Evolutionary conservation across 2,888 invertebrate species (phyloP), one percentile per base, ranked within the genome.

Genomic region (Eristalinus sepulchralis): DNA sequence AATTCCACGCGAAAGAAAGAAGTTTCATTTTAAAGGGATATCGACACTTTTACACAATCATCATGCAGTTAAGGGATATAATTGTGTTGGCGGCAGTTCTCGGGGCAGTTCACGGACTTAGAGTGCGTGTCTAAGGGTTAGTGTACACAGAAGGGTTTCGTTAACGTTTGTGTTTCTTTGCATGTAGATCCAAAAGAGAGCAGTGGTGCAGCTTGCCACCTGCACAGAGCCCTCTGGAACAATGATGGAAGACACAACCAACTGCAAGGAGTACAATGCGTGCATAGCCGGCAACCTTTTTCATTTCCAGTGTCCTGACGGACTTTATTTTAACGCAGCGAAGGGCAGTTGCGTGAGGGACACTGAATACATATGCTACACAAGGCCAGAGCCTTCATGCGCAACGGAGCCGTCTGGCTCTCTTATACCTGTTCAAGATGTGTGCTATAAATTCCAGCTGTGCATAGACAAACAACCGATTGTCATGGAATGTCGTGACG

Each of bases 371-470:
- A 24, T 53, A 20, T 83, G 82, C 20, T 11, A 60, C 34, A 2
- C 17, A 36, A n/a, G 63, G 36, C n/a, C 82, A 5, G 13, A 22
- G 4, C 60, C 53, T 39, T 27, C 34, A 8, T 86, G 86, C 17
- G 6, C 60, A 22, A 5, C 73, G 1, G 78, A 71, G 20, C 6
- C 17, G 11, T 53, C 31, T 6, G 85, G 85, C 63, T 62, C 10
- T 33, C 59, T 75, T 1, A 39, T 91, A 17, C 24, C 88, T 1
- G 89, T 89, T 53, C 34, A 70, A 0, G 82, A 81, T 0, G 84
- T 89, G 13, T 91, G 91, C 55, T 88, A 88, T 39, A 89, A 89
- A 2, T 91, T 88, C 27, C 89, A 88, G 70, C 83, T 89, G 6
- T 91, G 91, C 55, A 57, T 77, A 10, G n/a, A 70, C 9, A 88